Evolutionary conservation across 1,140 invertebrate genomes (phyloP), one percentile per base, ranked within the genome.

Genomic region (Drosophila repleta): DNA sequence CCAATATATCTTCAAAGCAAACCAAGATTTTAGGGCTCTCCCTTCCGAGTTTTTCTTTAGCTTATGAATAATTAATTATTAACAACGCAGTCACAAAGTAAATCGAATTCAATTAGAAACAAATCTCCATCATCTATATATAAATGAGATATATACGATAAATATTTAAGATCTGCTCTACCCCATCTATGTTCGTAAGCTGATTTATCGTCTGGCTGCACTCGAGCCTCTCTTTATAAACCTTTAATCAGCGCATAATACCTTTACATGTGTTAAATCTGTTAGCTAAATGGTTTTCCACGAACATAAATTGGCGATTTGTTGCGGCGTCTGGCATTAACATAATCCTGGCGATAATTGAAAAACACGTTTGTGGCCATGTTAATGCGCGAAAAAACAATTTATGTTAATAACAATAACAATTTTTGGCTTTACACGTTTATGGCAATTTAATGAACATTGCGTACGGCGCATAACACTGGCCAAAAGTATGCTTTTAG

Each of bases 311-410:
- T 88, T 74, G 83, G 61, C 79, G 82, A 89, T 87, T 87, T 87
- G 79, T 83, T 83, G 83, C 61, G 52, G 75, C 52, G 32, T 71
- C 69, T 62, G 78, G 68, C 35, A 87, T 87, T 87, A 87, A 79
- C 83, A 87, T 87, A 87, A 87, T 87, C 83, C 83, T 62, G 45
- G 75, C 80, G 83, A 87, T 87, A 87, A 87, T 87, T 87, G 83
- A 83, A 88, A 87, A 87, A 87, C 83, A 88, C 75, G 74, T 79
- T 88, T 87, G 83, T 52, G 83, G 83, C 79, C 75, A 66, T 88
- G 79, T 76, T 64, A 83, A 56, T 89, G 74, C 72, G 53, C 70
- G 35, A 67, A 64, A 76, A 73, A 78, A 70, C 67, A 83, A 67
- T 83, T 72, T 64, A 67, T 69, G 80, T 66, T 83, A 83, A 83